Percentiles rank a stretch among this genome's conserved stretches.
These are phyloP conservation scores for Azorinus chamasolen DNA, from an alignment of 2,888 invertebrate genomes.

Conservation along the genomic window DNA sequence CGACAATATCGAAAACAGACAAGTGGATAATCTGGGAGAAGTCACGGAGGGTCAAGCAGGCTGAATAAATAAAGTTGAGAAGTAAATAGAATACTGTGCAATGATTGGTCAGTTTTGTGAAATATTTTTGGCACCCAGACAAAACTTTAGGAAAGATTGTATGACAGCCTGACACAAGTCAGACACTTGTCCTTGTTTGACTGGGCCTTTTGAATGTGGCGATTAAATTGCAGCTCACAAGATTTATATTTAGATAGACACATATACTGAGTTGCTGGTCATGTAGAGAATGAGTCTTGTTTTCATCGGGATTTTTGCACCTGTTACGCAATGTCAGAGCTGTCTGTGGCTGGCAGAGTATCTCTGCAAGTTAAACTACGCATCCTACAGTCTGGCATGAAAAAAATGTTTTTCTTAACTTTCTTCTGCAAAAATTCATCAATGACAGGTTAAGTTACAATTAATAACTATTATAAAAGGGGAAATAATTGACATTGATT, in stretches of 20 bases:
- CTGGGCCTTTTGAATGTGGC: constrained; percentile 21
- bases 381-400: no score
- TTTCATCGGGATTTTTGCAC: constrained; percentile 25
- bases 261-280: no score
- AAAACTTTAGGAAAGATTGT: constrained; percentile 40
- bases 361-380: constrained; percentile 24
- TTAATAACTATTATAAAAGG: no score
- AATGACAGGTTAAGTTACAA: no score
- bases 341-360: constrained; percentile 11
- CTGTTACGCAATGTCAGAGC: constrained; percentile 32
- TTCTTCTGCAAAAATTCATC: no score
- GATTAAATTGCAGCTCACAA: constrained; percentile 21
- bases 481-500: no score
- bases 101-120: constrained; percentile 57
- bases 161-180: constrained; percentile 44
- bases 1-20: no score
- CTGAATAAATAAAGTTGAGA: constrained; percentile 29
- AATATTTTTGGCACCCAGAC: constrained; percentile 50
- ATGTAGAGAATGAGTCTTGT: no score
- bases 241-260: background rate
- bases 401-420: no score
- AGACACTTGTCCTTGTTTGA: constrained; percentile 34
- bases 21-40: no score
- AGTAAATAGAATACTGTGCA: constrained; percentile 48
- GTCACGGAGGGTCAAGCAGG: constrained; percentile 42